phyloP scores from a whole-genome alignment of 2,797 vertebrate species.

The Masticophis lateralis region DNA sequence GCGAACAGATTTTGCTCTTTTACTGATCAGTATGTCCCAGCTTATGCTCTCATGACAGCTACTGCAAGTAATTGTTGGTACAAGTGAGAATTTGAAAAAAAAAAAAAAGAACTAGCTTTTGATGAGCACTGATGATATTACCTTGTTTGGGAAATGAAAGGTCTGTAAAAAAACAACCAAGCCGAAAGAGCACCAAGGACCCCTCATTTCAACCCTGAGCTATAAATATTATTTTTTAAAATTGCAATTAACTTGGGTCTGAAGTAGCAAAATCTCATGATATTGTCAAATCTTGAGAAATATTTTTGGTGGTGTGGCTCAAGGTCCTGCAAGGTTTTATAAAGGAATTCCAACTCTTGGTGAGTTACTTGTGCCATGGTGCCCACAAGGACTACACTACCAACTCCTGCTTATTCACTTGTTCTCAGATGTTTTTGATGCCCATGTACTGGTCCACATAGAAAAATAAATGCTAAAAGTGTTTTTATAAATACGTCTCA shows the following conservation, averaged over 20 bases:
- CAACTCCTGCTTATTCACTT: neutral
- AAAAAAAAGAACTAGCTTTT: neutral
- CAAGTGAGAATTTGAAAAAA: neutral
- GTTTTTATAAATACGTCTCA: neutral
- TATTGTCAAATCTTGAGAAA: neutral
- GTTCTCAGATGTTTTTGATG: neutral
- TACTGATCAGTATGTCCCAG: neutral
- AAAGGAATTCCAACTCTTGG: neutral
- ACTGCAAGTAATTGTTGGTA: neutral
- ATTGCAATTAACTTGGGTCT: neutral
- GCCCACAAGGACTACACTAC: neutral
- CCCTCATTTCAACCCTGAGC: neutral
- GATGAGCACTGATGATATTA: neutral
- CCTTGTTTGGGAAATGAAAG: neutral
- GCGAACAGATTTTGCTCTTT: neutral
- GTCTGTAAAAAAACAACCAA: neutral
- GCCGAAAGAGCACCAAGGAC: neutral
- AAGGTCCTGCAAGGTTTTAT: neutral
- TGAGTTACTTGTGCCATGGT: neutral
- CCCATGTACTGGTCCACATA: neutral
- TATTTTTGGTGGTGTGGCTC: neutral
- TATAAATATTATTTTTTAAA: neutral
- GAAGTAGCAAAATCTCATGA: neutral
- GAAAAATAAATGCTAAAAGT: neutral
- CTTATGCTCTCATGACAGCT: neutral